phyloP scores from a whole-genome alignment of 37 sponge, comb jelly and placozoan genomes.

The Hexactinellida sp. region DNA sequence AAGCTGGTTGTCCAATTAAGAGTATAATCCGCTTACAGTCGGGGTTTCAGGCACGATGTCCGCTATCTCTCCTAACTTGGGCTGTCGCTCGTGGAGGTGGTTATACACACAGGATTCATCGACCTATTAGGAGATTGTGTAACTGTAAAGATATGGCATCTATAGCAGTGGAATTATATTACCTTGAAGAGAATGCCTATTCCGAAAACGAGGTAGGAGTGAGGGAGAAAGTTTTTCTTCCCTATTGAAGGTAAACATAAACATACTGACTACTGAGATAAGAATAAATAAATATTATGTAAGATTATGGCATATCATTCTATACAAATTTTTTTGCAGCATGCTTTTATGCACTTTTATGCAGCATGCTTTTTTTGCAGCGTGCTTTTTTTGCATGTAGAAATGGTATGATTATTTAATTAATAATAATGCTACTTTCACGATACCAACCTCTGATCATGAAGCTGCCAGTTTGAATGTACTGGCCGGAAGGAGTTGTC shows the following conservation, averaged over 20 bases:
- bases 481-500: slow-evolving; percentile 93
- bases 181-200: slow-evolving; percentile 89
- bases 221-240: slow-evolving; percentile 91
- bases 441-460: slow-evolving; percentile 77
- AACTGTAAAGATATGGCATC: not conserved
- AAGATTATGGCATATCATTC: no score
- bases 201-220: slow-evolving; percentile 67
- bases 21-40: not conserved
- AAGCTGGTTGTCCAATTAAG: no score
- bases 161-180: not conserved
- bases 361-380: no score
- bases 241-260: no score
- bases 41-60: not conserved
- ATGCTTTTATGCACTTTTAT: no score
- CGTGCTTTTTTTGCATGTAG: no score
- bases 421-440: no score
- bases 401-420: not conserved
- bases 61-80: slow-evolving; percentile 3
- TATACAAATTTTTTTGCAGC: no score
- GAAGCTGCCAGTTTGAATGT: slow-evolving; percentile 94
- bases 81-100: slow-evolving; percentile 56
- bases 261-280: no score
- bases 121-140: slow-evolving; percentile 40
- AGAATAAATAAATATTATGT: no score
- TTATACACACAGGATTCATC: slow-evolving; percentile 55